These are phyloP conservation scores for Melitaea cinxia DNA, from an alignment of 1,140 invertebrate genomes.

Conservation along the genomic window DNA sequence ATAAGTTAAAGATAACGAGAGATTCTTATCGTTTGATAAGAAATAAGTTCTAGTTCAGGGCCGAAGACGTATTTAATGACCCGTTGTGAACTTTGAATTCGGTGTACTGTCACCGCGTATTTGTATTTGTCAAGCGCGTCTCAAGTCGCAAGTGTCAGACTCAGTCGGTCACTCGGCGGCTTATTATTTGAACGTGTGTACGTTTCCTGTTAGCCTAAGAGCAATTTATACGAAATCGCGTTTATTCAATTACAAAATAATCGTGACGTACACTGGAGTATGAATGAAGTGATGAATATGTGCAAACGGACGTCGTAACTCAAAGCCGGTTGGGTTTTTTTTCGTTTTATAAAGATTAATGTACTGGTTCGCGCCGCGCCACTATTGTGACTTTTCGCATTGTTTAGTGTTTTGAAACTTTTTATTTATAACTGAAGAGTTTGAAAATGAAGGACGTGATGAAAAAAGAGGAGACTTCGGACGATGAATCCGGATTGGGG, in stretches of 20 bases:
- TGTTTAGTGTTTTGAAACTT: slow-evolving; percentile 56
- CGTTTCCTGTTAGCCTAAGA: slow-evolving; percentile 52
- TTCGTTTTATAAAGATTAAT: slow-evolving; percentile 39
- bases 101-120: slow-evolving; percentile 32
- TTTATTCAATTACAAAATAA: slow-evolving; percentile 76
- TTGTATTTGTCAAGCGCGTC: slow-evolving; percentile 27
- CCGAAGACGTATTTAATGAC: slow-evolving; percentile 23
- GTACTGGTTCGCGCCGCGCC: slow-evolving; percentile 43
- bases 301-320: slow-evolving; percentile 50
- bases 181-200: slow-evolving; percentile 62
- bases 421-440: slow-evolving; percentile 35
- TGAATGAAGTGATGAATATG: slow-evolving; percentile 55
- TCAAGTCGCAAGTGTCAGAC: slow-evolving; percentile 49
- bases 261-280: slow-evolving; percentile 54
- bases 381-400: slow-evolving; percentile 49
- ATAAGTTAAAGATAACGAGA: slow-evolving; percentile 16
- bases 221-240: slow-evolving; percentile 72
- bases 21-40: slow-evolving; percentile 20
- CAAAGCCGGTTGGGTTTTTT: slow-evolving; percentile 32
- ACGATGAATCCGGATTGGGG: slow-evolving; percentile 86
- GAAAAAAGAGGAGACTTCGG: slow-evolving; percentile 74
- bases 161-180: slow-evolving; percentile 69
- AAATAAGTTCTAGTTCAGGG: slow-evolving; percentile 63
- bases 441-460: slow-evolving; percentile 63
- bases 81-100: slow-evolving; percentile 49